Base-by-base conservation (phyloP, 2,113 vertebrate species). In the Dipodomys ordii region DNA sequence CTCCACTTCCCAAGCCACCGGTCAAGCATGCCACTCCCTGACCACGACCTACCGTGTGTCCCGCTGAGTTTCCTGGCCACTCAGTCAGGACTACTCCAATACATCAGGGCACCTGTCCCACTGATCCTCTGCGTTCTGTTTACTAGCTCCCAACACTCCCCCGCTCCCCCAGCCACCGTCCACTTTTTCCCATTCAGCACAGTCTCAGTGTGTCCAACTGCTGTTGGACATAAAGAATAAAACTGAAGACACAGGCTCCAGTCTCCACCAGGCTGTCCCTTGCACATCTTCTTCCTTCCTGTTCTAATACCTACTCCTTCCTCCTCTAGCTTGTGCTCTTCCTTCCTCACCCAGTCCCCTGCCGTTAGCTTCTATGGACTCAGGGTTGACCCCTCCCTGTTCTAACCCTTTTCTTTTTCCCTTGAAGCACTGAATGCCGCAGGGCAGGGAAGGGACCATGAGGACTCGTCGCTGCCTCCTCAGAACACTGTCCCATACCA, bases 11-110 rank as follows among this genome's bases (percentile, higher is more conserved):
- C 1, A 94, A 94, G 85, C 57, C 60, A 64, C 20, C 28, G 57
- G 78, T 69, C 76, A 62, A 77, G 72, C 9, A n/a, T 3, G 4
- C 27, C 25, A 60, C 35, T 86, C 28, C 18, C 49, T 28, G 4
- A 87, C 30, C 39, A 92, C 32, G 65, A 22, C 57, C 73, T 89
- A 35, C 60, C 68, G 72, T n/a, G 35, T 67, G 69, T 49, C 49
- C 84, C 76, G 22, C 28, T 91, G 80, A 30, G 35, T 79, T 65
- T 90, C 93, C 35, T 80, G 23, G 91, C 7, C 19, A 72, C 77
- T 64, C 39, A 53, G 68, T 64, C 46, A 71, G 25, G 87, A 65
- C 39, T 18, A 3, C 77, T 83, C 46, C 46, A n/a, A 73, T 35
- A 76, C 32, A 76, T 74, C 64, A 80, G 53, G n/a, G 77, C 22